Conservation (phyloP, 2,797 vertebrate genomes). For the Tachyglossus aculeatus region DNA sequence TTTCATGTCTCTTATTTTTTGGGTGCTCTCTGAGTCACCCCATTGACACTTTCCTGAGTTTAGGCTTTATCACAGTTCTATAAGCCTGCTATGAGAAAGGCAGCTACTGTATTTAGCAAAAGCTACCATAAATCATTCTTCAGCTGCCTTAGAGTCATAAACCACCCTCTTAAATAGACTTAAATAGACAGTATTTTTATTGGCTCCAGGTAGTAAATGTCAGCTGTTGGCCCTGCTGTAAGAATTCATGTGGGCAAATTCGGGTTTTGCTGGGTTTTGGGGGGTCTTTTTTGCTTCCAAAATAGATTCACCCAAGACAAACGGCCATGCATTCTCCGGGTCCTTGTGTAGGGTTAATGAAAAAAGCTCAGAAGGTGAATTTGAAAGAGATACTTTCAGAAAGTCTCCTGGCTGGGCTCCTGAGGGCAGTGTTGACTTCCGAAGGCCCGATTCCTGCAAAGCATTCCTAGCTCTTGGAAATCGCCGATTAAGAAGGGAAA, state of each 20-base stretch:
- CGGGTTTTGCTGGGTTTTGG: slow-evolving; percentile 10
- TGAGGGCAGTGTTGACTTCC: too few relatives aligned
- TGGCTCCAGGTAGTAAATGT: slow-evolving; percentile 1
- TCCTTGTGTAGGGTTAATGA: too few relatives aligned
- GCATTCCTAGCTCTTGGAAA: too few relatives aligned
- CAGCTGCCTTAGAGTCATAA: slow-evolving; percentile 13
- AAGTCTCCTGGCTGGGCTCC: too few relatives aligned
- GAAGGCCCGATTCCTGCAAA: too few relatives aligned
- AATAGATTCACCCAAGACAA: too few relatives aligned
- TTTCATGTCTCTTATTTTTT: not conserved
- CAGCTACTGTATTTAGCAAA: slow-evolving; percentile 11
- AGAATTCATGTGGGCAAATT: not conserved
- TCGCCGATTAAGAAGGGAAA: too few relatives aligned
- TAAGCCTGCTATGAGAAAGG: slow-evolving; percentile 5
- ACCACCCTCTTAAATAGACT: slow-evolving; percentile 31
- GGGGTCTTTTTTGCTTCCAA: too few relatives aligned
- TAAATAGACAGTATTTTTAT: slow-evolving; percentile 22
- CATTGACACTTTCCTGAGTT: slow-evolving; percentile 11
- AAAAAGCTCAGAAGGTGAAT: too few relatives aligned
- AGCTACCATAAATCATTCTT: not conserved
- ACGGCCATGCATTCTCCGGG: too few relatives aligned
- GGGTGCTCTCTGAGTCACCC: not conserved
- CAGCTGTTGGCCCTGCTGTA: not conserved
- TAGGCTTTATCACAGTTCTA: not conserved
- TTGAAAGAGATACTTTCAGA: too few relatives aligned